These are phyloP conservation scores for Caenorhabditis sinica DNA, from an alignment of 2,888 invertebrate species.

Conservation along the genomic window DNA sequence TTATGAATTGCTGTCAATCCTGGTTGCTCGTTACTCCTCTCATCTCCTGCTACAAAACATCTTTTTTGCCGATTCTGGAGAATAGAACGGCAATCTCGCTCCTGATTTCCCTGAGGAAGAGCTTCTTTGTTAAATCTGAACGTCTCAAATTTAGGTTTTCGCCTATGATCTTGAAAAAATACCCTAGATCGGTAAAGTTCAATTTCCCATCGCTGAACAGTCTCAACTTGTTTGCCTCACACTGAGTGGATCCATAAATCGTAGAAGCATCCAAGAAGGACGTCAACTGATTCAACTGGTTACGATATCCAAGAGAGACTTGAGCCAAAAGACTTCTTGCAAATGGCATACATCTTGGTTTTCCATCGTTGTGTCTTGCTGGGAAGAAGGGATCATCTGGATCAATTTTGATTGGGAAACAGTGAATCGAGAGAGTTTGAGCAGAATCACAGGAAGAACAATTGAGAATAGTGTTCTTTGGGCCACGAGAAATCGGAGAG, in stretches of 20 bases:
- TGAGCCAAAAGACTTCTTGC: slow-evolving; percentile 96
- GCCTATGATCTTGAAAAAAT: neutral
- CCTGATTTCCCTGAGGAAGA: slow-evolving; percentile 83
- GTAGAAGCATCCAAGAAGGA: slow-evolving; percentile 90
- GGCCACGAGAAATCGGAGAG: slow-evolving; percentile 89
- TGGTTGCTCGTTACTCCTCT: slow-evolving; percentile 82
- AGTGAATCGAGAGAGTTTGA: slow-evolving; percentile 93
- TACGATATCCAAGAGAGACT: slow-evolving; percentile 87
- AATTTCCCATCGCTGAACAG: slow-evolving; percentile 86
- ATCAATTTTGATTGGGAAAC: slow-evolving; percentile 94
- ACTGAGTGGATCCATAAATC: slow-evolving; percentile 93
- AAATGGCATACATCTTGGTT: slow-evolving; percentile 93
- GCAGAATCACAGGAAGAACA: slow-evolving; percentile 90
- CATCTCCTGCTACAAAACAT: slow-evolving; percentile 80
- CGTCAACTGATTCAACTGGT: slow-evolving; percentile 92
- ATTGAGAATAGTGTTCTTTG: slow-evolving; percentile 82
- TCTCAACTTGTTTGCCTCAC: slow-evolving; percentile 90
- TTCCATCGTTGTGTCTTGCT: slow-evolving; percentile 90
- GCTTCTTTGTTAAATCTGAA: slow-evolving; percentile 80
- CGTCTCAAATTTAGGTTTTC: neutral
- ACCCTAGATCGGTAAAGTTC: slow-evolving; percentile 83
- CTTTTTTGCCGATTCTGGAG: slow-evolving; percentile 50
- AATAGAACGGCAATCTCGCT: slow-evolving; percentile 80
- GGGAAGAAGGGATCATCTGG: slow-evolving; percentile 92
- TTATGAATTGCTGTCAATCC: slow-evolving; percentile 83